Base-by-base conservation (phyloP, 2,113 vertebrate species). In the Vidua chalybeata region DNA sequence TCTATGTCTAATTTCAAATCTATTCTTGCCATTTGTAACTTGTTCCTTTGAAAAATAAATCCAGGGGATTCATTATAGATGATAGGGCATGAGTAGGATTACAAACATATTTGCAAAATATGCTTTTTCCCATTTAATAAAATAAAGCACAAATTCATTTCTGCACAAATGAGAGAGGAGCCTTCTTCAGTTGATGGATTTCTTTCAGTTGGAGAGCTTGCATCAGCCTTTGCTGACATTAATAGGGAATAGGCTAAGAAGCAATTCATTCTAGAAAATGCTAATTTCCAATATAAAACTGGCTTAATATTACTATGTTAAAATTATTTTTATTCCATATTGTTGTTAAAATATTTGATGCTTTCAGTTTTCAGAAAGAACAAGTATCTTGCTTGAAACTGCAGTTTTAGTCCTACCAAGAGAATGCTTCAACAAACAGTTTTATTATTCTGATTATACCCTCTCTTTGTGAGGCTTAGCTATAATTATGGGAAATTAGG, bases 361-460 rank as follows among this genome's bases (percentile, higher is more conserved):
- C 33, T 72, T 82, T 67, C 21, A 62, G 28, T 54, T 84, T 84
- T 87, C 30, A 85, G 56, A 49, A 94, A 87, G 41, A 26, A 35
- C 4, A 41, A 56, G 11, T 15, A n/a, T 56, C 24, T 79, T 85
- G 22, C 71, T 93, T 87, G 41, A 76, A 91, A 79, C 81, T 87
- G 46, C 37, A 79, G 7, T 66, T 93, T 96, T 48, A 69, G n/a
- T 79, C 18, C 43, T 82, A 51, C 62, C 26, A 39, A 76, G n/a
- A 79, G 71, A 89, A 82, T 27, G 22, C 6, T 85, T 51, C 28
- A 72, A 75, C 9, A 45, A 51, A 27, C 46, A 48, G 62, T 84
- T 92, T 84, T 85, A 87, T 85, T 80, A 82, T 76, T 87, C 58
- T 91, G 90, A 95, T 95, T 96, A 95, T 93, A 95, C 58, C 87